Evolutionary conservation across 2,888 invertebrate species (phyloP).

Genomic region (Noctua janthina): DNA sequence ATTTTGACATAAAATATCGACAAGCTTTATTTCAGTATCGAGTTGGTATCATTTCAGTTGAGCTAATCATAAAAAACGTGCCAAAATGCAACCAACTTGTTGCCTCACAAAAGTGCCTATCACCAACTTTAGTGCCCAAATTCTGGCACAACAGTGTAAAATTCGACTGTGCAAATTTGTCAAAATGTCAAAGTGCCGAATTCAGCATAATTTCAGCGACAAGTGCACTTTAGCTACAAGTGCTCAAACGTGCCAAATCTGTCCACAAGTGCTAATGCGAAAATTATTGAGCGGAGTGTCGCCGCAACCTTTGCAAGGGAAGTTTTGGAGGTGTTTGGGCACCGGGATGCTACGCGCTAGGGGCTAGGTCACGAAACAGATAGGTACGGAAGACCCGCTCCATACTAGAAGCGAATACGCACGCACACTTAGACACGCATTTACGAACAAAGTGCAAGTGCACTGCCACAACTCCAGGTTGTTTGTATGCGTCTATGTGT

Average conservation of each 20-base stretch:
- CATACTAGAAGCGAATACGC: not conserved
- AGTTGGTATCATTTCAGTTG: slow-evolving; percentile 6
- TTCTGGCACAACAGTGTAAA: slow-evolving; percentile 30
- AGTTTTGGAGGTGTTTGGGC: slow-evolving; percentile 50
- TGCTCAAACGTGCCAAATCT: slow-evolving; percentile 52
- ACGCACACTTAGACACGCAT: slow-evolving; percentile 5
- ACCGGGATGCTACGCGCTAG: slow-evolving; percentile 52
- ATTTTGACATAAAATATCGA: slow-evolving; percentile 18
- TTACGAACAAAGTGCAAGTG: not conserved
- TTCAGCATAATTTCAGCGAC: slow-evolving; percentile 30
- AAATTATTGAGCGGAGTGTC: slow-evolving; percentile 50
- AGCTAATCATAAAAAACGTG: slow-evolving; percentile 34
- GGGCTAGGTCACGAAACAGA: slow-evolving; percentile 27
- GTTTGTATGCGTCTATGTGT: not conserved
- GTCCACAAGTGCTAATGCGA: slow-evolving; percentile 46
- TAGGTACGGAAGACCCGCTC: not conserved
- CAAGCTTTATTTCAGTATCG: slow-evolving; percentile 21
- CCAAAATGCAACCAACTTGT: slow-evolving; percentile 22
- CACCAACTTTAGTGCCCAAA: slow-evolving; percentile 30
- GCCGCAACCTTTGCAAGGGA: slow-evolving; percentile 50
- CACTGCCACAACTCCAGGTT: not conserved
- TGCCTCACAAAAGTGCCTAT: slow-evolving; percentile 37
- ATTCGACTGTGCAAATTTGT: slow-evolving; percentile 45
- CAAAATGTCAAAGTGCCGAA: slow-evolving; percentile 34
- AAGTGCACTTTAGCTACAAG: slow-evolving; percentile 54